Conservation (phyloP, 1,140 invertebrate genomes). For the Hyposmocoma kahamanoa region DNA sequence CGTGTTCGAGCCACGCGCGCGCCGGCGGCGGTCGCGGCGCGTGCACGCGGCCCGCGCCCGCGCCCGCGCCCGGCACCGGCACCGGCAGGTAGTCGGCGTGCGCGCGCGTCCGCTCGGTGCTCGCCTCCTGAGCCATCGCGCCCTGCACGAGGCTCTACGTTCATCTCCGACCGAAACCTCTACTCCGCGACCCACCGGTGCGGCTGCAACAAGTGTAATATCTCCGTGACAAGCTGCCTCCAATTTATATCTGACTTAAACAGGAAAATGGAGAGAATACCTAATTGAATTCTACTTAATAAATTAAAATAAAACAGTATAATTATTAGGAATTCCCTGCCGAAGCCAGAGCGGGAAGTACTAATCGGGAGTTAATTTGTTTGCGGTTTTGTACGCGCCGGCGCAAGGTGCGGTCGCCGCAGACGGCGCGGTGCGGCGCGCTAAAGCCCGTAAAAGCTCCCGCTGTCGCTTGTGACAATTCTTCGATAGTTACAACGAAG, state of each 20-base stretch:
- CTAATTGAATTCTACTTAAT: not conserved
- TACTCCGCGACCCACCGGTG: not conserved
- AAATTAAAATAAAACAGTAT: not conserved
- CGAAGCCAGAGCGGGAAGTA: not conserved
- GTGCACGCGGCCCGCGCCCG: not conserved
- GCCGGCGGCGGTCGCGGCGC: constrained; percentile 25
- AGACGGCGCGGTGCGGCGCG: too few relatives aligned
- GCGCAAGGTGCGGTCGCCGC: not conserved
- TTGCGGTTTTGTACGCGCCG: not conserved
- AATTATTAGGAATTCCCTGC: not conserved
- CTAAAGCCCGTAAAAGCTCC: too few relatives aligned
- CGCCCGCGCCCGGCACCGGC: not conserved
- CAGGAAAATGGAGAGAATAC: not conserved
- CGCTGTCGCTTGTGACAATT: too few relatives aligned
- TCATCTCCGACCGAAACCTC: too few relatives aligned
- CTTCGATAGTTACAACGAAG: too few relatives aligned
- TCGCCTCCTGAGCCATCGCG: constrained; percentile 22
- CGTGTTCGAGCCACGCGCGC: constrained; percentile 45
- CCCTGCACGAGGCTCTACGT: too few relatives aligned
- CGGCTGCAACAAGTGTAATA: not conserved
- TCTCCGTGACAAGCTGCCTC: not conserved
- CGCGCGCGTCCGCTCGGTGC: constrained; percentile 22
- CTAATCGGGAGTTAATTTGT: constrained; percentile 2
- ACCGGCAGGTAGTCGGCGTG: constrained; percentile 20
- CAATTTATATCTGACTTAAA: not conserved